Evolutionary conservation across 2,113 vertebrate genomes (phyloP), one percentile per base, ranked within the genome.

Genomic region (Actenoides hombroni): DNA sequence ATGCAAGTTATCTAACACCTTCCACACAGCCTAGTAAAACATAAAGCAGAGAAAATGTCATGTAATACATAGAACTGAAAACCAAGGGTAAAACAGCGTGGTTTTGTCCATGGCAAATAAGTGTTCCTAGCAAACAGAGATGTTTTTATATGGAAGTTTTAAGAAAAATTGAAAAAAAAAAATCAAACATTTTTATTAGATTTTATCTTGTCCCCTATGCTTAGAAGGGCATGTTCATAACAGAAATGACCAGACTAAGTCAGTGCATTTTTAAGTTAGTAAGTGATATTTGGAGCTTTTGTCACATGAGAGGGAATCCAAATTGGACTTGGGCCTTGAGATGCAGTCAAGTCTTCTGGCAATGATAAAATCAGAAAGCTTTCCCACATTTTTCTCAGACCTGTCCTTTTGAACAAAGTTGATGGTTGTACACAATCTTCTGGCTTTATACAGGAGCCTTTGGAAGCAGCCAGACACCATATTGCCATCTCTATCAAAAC

Each of bases 401-500:
- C 77, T 59, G 17, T 24, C 37, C 67, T 94, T 88, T 39, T 35
- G 46, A 76, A 51, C 5, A 4, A 89, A 93, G 56, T 71, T 67
- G 86, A 90, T 21, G 44, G n/a, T 37, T 86, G 39, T 5, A 26
- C 12, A 70, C 23, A 46, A 28, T 75, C 71, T 53, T 71, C 23
- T 39, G 40, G 69, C 18, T 95, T 89, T 64, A 91, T 6, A 69
- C 1, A 84, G 86, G 9, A 78, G 64, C 31, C 54, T 86, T 37
- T 86, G 83, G 80, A 92, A 95, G 37, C 24, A 80, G 85, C 40
- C 46, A 94, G 81, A 48, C 75, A 81, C 73, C 67, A 73, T 83
- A 57, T 59, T 94, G 75, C 78, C 77, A 85, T 85, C 78, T 56
- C 3, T 44, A 90, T 82, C 87, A 95, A 94, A 92, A 93, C 37